Percentiles rank a stretch among this genome's conserved stretches.
phyloP scores from a whole-genome alignment of 2,888 invertebrate genomes.

The Papilio gigon region DNA sequence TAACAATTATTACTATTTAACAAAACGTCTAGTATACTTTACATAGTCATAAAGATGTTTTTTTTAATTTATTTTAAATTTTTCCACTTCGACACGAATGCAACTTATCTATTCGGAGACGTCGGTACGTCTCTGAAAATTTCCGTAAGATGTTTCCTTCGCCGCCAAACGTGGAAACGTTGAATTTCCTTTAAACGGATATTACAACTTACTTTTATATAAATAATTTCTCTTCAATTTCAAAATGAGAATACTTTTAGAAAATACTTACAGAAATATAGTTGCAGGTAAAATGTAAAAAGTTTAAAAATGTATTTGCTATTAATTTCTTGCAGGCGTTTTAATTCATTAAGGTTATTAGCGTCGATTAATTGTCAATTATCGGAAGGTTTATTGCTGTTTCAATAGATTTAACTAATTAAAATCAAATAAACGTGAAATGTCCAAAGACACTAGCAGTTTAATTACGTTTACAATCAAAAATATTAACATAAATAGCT shows the following conservation, averaged over 20 bases:
- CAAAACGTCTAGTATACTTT: too few species aligned
- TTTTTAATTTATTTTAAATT: not conserved
- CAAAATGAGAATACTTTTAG: not conserved
- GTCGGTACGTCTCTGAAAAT: slow-evolving; percentile 3
- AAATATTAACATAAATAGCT: too few species aligned
- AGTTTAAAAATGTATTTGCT: not conserved
- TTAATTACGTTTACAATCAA: too few species aligned
- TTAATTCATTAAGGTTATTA: not conserved
- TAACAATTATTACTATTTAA: too few species aligned
- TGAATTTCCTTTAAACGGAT: slow-evolving; percentile 19
- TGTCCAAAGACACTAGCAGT: not conserved
- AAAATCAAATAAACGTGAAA: not conserved
- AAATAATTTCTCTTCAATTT: not conserved
- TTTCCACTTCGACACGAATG: not conserved
- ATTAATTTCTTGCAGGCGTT: slow-evolving; percentile 2
- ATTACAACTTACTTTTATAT: slow-evolving; percentile 2
- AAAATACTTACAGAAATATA: not conserved
- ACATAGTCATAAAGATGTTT: not conserved
- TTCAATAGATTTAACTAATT: not conserved
- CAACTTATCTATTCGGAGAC: not conserved
- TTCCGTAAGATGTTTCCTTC: slow-evolving; percentile 22
- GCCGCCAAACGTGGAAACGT: slow-evolving; percentile 18
- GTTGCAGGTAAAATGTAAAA: not conserved
- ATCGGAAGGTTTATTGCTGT: not conserved
- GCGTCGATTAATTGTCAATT: not conserved